Percentiles rank a stretch among this genome's conserved stretches.
These are phyloP conservation scores for Drosophila auraria DNA, from an alignment of 1,140 invertebrate species.

Conservation along the genomic window DNA sequence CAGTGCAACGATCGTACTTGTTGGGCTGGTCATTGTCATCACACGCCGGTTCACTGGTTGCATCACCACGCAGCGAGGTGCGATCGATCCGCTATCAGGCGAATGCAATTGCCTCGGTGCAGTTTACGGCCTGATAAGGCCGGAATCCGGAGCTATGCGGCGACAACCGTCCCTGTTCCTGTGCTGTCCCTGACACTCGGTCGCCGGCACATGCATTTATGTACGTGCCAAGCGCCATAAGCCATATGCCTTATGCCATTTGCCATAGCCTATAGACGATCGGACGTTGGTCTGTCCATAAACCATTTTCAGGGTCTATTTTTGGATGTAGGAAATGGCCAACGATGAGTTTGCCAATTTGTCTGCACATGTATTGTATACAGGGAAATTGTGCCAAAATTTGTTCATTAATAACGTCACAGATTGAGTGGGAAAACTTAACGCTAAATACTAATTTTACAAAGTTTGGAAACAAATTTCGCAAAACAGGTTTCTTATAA, in stretches of 20 bases:
- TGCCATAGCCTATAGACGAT: constrained; percentile 18
- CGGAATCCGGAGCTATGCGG: constrained; percentile 14
- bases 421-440: background rate
- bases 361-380: constrained; percentile 10
- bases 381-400: constrained; percentile 7
- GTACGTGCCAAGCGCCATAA: constrained; percentile 19
- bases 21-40: constrained; percentile 40
- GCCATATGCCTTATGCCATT: constrained; percentile 19
- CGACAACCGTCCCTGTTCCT: constrained; percentile 8
- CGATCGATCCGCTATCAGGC: constrained; percentile 40
- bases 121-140: constrained; percentile 47
- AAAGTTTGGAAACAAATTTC: background rate
- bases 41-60: constrained; percentile 41
- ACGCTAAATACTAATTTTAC: background rate
- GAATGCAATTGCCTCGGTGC: constrained; percentile 43
- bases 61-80: constrained; percentile 47
- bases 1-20: constrained; percentile 15
- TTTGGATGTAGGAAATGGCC: constrained; percentile 63
- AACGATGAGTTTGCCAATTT: constrained; percentile 50
- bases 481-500: no score
- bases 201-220: constrained; percentile 25
- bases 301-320: constrained; percentile 51
- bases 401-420: constrained; percentile 11
- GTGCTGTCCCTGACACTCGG: constrained; percentile 45
- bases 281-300: constrained; percentile 21